Evolutionary conservation across 1,140 invertebrate genomes (phyloP), one percentile per base, ranked within the genome.

Genomic region (Drosophila lacteicornis): DNA sequence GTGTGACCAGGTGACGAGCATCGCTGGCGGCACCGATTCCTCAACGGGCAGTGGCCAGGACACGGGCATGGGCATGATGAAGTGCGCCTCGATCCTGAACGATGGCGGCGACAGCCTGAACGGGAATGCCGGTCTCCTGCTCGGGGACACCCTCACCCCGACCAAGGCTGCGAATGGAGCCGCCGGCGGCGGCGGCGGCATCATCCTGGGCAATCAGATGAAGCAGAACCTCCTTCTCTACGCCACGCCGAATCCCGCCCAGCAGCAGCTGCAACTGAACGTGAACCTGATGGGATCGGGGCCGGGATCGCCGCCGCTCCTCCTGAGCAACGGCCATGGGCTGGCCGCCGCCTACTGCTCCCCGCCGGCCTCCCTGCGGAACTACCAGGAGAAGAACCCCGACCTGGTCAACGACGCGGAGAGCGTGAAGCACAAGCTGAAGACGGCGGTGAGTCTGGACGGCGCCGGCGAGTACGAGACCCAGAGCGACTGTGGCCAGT

Each of bases 351-450:
- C 90, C 30, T 79, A 91, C 71, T 92, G 91, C n/a, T 87, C 92
- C 1, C 91, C 92, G 0, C 91, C 93, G 25, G 79, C 87, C 17
- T 69, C 92, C 47, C 63, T 94, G 84, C 93, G 94, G 82, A 94
- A 94, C 78, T 95, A 95, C 87, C 93, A 93, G 50, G 95, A 96
- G 80, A 95, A 95, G 91, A 96, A 96, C 93, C 96, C 96, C 17
- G 96, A 96, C 93, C 93, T 96, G 81, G 95, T 96, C 91, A 96
- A 96, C 92, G 96, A 96, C 84, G 95, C 95, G 25, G 95, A 96
- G 92, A 95, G 94, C 68, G 94, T 95, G 19, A 95, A 94, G 75
- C 95, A 95, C 80, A 95, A 95, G 79, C 93, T 94, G 63, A 94
- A 95, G 81, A 93, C 94, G 57, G 94, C 94, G 57, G 91, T 91